Evolutionary conservation across 2,888 invertebrate species (phyloP).

Genomic region (Mylabris sibirica): DNA sequence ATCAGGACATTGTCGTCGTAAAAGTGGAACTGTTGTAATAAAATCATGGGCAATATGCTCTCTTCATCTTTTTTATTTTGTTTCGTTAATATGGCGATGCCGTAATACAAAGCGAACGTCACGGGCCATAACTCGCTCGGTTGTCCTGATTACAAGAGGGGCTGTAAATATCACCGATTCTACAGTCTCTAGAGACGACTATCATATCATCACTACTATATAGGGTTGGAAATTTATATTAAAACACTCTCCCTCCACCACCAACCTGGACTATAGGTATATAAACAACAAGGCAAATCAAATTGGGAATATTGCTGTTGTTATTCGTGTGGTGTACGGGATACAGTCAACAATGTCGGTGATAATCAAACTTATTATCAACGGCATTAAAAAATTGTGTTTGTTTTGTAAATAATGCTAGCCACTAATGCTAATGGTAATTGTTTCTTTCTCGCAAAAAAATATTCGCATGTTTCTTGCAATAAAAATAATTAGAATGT

Average conservation of each 20-base stretch:
- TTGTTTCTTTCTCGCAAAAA: too few species aligned
- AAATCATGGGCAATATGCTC: constrained; percentile 49
- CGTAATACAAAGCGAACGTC: constrained; percentile 49
- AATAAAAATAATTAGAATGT: too few species aligned
- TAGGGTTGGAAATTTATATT: constrained; percentile 20
- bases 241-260: background rate
- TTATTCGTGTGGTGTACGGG: background rate
- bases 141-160: constrained; percentile 59
- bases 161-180: constrained; percentile 76
- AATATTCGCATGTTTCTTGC: background rate
- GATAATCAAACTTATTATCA: constrained; percentile 6
- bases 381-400: background rate
- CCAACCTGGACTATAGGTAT: background rate
- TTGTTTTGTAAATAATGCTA: constrained; percentile 27
- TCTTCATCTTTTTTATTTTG: constrained; percentile 26
- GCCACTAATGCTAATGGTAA: constrained; percentile 32
- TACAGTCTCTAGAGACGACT: constrained; percentile 66
- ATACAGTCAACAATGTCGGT: constrained; percentile 33
- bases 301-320: background rate
- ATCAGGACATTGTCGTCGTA: constrained; percentile 38
- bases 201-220: constrained; percentile 63
- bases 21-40: constrained; percentile 36
- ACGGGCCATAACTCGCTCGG: constrained; percentile 58
- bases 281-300: background rate
- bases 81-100: constrained; percentile 34